Evolutionary conservation across 2,797 vertebrate species (phyloP), one percentile per base, ranked within the genome.

Genomic region (Platyrinchus mystaceus): DNA sequence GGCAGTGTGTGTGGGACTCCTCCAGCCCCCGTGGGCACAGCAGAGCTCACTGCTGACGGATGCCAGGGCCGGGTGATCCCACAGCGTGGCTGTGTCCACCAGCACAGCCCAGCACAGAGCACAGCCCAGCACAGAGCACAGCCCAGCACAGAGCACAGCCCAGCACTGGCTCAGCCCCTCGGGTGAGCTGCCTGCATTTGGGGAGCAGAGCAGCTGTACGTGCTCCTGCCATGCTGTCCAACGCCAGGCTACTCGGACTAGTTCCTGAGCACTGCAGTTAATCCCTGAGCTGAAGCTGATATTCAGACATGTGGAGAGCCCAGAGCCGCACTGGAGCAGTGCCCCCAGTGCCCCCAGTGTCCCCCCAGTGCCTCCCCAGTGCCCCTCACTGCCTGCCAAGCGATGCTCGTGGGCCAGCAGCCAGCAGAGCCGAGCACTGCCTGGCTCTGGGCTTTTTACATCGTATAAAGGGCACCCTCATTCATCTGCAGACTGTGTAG

Each of bases 401-500:
- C 0, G 4, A 36, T 64, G 93, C 70, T 53, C 1, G 0, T 14
- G 84, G 95, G 94, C 89, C 9, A 26, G 75, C 90, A 77, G 97
- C 96, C 97, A 97, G 90, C 69, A n/a, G 86, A 59, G 84, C 93
- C 27, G 76, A 47, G 81, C 46, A 27, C 93, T 90, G 93, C 93
- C 93, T 84, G 94, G 70, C 70, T 86, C 58, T 7, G 83, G 46
- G 2, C 11, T 52, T 49, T 50, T 36, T 37, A 44, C 47, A 36
- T n/a, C 13, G 0, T 3, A 71, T 81, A 95, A 93, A 96, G 93
- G 94, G 86, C 86, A 91, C 43, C 28, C 94, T 96, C 94, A 92
- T 95, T 93, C 93, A 60, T 74, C 89, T 97, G 90, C 95, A 96
- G 94, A 94, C 93, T 76, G 92, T 59, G 95, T 96, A 63, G 90